Evolutionary conservation across 2,888 invertebrate species (phyloP), one percentile per base, ranked within the genome.

Genomic region (Sphecodes monilicornis): DNA sequence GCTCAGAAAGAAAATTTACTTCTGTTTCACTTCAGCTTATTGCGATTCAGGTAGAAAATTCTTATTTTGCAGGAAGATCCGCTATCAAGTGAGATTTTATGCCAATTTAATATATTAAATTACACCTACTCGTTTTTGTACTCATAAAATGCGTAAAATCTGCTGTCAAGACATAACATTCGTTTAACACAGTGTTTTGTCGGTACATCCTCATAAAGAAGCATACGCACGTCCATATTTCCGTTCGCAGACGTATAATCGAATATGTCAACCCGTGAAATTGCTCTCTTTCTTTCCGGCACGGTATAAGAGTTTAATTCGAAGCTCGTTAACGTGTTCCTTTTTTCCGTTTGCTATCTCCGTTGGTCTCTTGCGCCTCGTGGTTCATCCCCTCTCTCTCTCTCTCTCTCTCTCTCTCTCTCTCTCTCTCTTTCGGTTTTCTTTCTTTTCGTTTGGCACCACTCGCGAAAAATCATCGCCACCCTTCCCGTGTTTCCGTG

Each of bases 391-490:
- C 11, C 54, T n/a, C 3, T 11, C 50, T 2, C 50, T 8, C n/a
- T 26, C 39, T 39, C 54, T n/a, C 3, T 11, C 50, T 2, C 50
- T 8, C n/a, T 26, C 54, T n/a, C 3, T 11, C 50, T 2, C 50
- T 8, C n/a, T 26, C 54, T n/a, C 3, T 11, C 50, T 2, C 50
- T 8, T 11, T 26, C 64, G 18, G 32, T 41, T 69, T n/a, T 16
- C 69, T 26, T 41, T 26, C 26, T 69, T 69, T 69, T 39, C 26
- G 69, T 41, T 32, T 36, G 50, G 39, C 43, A n/a, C 16, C 32
- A 76, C 78, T 75, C 77, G 83, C 83, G 84, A 87, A 88, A 88
- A 88, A 89, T 88, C 90, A 87, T 86, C 84, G 81, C 73, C 80
- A 82, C 84, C 83, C 81, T 80, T 73, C 68, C 64, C 76, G 57